Percentiles rank a stretch among this genome's conserved stretches.
phyloP scores from a whole-genome alignment of 1,140 invertebrate genomes.

The Drosophila auraria region DNA sequence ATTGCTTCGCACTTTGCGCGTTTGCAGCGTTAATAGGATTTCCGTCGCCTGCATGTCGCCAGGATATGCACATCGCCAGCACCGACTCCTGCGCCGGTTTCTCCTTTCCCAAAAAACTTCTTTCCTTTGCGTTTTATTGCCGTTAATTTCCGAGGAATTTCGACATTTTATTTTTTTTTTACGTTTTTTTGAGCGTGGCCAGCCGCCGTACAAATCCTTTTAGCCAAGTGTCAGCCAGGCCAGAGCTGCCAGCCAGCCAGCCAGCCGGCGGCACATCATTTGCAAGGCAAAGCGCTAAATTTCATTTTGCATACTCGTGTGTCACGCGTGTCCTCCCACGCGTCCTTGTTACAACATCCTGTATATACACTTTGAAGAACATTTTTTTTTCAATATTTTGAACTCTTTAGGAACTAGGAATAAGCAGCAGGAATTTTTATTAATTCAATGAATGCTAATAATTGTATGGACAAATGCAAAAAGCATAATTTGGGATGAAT shows the following conservation, averaged over 20 bases:
- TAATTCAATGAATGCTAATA: no score
- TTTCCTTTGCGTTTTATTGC: constrained; percentile 76
- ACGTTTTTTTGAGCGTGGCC: constrained; percentile 46
- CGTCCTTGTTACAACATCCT: constrained; percentile 34
- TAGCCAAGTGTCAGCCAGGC: constrained; percentile 70
- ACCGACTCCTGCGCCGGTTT: not conserved
- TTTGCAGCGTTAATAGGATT: constrained; percentile 84
- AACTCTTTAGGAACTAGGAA: not conserved
- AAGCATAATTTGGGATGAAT: no score
- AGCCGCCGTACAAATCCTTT: constrained; percentile 77
- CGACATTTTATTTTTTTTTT: constrained; percentile 23
- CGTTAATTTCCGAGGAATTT: constrained; percentile 73
- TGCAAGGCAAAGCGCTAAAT: constrained; percentile 83
- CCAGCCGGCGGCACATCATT: constrained; percentile 68
- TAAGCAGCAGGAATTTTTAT: not conserved
- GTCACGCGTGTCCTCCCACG: constrained; percentile 44
- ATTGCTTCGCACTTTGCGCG: constrained; percentile 85
- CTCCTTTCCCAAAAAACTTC: constrained; percentile 57
- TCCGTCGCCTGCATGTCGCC: constrained; percentile 50
- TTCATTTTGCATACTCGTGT: constrained; percentile 70
- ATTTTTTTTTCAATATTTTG: not conserved
- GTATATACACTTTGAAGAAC: constrained; percentile 7
- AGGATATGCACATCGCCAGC: constrained; percentile 48
- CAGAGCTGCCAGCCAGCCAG: constrained; percentile 39
- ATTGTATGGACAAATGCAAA: no score